Evolutionary conservation across 2,888 invertebrate species (phyloP), one percentile per base, ranked within the genome.

Genomic region (Sinotaia quadrata): DNA sequence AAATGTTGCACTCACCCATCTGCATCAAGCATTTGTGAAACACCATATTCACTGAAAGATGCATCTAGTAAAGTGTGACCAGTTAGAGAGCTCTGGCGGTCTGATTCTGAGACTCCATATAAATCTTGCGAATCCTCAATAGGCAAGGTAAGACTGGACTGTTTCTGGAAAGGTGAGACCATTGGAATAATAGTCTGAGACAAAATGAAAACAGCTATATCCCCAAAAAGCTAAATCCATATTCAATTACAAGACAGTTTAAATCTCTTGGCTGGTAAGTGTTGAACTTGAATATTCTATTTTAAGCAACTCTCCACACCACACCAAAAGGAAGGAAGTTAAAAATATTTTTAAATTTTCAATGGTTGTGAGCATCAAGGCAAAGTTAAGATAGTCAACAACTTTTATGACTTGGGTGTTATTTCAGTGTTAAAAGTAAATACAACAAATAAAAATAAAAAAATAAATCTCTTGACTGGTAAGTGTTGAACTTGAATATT

Each of bases 1-100:
- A n/a, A n/a, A n/a, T n/a, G n/a, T n/a, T n/a, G 27, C 12, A 68
- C 77, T 60, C 69, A 84, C 84, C 84, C 83, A 73, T 84, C 82
- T 57, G 79, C 82, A 79, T 84, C 84, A 15, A 84, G 66, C 76
- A 82, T 79, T 67, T 82, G 81, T 5, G 84, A 83, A 65, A 41
- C n/a, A 4, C 24, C 24, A 3, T 59, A 41, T 0, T 59, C 59
- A 15, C 44, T 59, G 59, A 59, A 33, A 2, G 62, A 62, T 18
- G n/a, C 47, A 8, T 47, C 47, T 47, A 47, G 7, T 21, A 47
- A 18, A 7, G 54, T 37, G 7, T 61, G 62, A 27, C 61, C 69
- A 49, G 37, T 47, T n/a, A 61, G 27, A 12, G 44, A 51, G 18
- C 12, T 71, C 61, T 31, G 70, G 73, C 36, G 68, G 44, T 54